phyloP scores from a whole-genome alignment of 2,888 invertebrate genomes.

The Drosophila barbarae region DNA sequence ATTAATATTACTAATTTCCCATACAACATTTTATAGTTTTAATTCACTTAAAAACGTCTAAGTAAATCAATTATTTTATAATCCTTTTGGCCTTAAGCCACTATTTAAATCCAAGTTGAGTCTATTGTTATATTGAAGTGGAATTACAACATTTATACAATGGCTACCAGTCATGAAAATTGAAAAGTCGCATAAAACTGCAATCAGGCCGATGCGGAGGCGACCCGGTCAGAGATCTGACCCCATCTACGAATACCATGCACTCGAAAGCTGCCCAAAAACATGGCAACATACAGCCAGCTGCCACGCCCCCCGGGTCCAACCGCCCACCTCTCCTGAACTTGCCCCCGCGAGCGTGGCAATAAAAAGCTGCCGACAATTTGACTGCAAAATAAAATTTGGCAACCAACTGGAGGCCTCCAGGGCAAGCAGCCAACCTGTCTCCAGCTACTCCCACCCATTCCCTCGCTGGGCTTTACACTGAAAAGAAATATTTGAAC shows the following conservation, averaged over 20 bases:
- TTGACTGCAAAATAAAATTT: slow-evolving; percentile 72
- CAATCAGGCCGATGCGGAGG: slow-evolving; percentile 42
- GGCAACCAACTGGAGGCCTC: slow-evolving; percentile 50
- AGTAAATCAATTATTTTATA: slow-evolving; percentile 3
- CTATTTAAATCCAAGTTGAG: slow-evolving; percentile 1
- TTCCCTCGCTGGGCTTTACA: not conserved
- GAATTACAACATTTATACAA: slow-evolving; percentile 20
- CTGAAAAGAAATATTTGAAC: not conserved
- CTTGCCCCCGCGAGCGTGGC: slow-evolving; percentile 8
- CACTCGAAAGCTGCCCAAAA: slow-evolving; percentile 22
- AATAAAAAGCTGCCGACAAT: slow-evolving; percentile 62
- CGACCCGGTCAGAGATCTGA: slow-evolving; percentile 44
- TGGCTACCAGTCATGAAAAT: slow-evolving; percentile 41
- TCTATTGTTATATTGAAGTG: slow-evolving; percentile 1
- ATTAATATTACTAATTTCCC: no score
- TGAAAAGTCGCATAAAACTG: slow-evolving; percentile 50
- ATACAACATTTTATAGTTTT: no score
- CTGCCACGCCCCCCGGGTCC: slow-evolving; percentile 19
- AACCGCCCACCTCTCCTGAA: slow-evolving; percentile 7
- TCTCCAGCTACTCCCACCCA: slow-evolving; percentile 11
- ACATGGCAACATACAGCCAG: slow-evolving; percentile 29
- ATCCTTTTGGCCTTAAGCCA: not conserved
- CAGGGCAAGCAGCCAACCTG: slow-evolving; percentile 54
- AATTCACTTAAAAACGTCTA: not conserved
- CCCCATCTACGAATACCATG: slow-evolving; percentile 20